Evolutionary conservation across 2,888 invertebrate species (phyloP).

Genomic region (Apomyelois bistriatella): DNA sequence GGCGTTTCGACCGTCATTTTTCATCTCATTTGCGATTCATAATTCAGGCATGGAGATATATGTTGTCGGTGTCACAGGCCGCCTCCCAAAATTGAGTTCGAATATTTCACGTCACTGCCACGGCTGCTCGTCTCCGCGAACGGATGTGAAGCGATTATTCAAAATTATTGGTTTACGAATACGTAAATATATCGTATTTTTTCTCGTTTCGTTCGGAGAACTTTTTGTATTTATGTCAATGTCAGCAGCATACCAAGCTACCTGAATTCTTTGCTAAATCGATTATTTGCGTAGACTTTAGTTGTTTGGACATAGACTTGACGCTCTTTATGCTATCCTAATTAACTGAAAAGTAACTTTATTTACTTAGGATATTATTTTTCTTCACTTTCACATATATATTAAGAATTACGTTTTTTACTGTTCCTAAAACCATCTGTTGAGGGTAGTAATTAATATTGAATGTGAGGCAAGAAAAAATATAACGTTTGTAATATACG

Average conservation of each 20-base stretch:
- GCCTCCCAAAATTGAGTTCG: slow-evolving; percentile 14
- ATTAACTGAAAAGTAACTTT: too few relatives aligned
- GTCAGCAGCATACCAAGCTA: too few relatives aligned
- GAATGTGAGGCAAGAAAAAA: too few relatives aligned
- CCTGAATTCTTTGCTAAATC: neutral
- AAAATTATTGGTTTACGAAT: slow-evolving; percentile 19
- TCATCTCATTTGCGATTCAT: slow-evolving; percentile 15
- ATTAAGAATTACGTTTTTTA: too few relatives aligned
- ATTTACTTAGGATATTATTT: too few relatives aligned
- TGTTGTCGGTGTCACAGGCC: slow-evolving; percentile 11
- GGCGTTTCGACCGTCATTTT: slow-evolving; percentile 10
- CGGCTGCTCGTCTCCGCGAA: slow-evolving; percentile 3
- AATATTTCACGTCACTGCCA: slow-evolving; percentile 15
- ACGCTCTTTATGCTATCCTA: too few relatives aligned
- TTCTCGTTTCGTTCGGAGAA: neutral
- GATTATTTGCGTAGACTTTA: too few relatives aligned
- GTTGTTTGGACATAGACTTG: too few relatives aligned
- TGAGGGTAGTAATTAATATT: too few relatives aligned
- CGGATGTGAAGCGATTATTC: slow-evolving; percentile 15
- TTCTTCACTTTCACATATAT: too few relatives aligned
- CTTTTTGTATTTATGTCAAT: neutral
- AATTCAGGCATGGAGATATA: slow-evolving; percentile 10
- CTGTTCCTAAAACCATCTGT: too few relatives aligned
- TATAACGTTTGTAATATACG: too few relatives aligned
- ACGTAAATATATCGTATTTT: slow-evolving; percentile 7